Conservation (phyloP, 2,113 vertebrate genomes). For the Myrmecobius fasciatus region DNA sequence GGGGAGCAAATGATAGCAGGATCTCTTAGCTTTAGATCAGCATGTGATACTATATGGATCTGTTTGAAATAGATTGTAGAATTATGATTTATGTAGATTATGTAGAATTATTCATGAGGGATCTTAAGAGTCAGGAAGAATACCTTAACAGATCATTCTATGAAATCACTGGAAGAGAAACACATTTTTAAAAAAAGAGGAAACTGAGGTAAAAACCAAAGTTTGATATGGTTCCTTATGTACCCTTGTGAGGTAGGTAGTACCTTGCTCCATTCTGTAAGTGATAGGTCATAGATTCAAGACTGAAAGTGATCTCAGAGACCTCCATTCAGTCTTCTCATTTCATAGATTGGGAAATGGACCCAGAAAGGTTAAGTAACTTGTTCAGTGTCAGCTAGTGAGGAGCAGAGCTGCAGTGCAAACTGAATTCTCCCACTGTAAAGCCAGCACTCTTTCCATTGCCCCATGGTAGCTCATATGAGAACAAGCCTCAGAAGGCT, state of each 20-base stretch:
- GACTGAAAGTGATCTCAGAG: neutral
- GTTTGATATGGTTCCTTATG: neutral
- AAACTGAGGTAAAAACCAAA: slow-evolving; percentile 5
- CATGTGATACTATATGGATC: neutral
- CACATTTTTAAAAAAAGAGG: neutral
- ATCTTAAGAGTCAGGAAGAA: neutral
- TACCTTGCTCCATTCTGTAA: neutral
- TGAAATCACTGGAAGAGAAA: neutral
- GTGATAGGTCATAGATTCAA: neutral
- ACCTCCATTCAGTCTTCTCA: neutral
- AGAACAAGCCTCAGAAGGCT: neutral
- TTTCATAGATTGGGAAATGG: neutral
- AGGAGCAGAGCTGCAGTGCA: neutral
- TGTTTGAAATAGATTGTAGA: neutral
- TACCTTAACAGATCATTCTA: neutral
- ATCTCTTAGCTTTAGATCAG: neutral
- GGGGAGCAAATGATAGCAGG: neutral
- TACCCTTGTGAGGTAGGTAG: neutral
- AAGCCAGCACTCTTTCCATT: neutral
- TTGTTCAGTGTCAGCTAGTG: neutral
- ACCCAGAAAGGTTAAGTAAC: neutral
- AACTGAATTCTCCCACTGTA: neutral
- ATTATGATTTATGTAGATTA: too few relatives aligned
- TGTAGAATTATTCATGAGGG: neutral
- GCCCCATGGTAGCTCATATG: neutral